A percentile compares a stretch with the other conserved stretches of the same genome.
Conservation (phyloP, 2,797 vertebrate genomes). For the Falco cherrug region DNA sequence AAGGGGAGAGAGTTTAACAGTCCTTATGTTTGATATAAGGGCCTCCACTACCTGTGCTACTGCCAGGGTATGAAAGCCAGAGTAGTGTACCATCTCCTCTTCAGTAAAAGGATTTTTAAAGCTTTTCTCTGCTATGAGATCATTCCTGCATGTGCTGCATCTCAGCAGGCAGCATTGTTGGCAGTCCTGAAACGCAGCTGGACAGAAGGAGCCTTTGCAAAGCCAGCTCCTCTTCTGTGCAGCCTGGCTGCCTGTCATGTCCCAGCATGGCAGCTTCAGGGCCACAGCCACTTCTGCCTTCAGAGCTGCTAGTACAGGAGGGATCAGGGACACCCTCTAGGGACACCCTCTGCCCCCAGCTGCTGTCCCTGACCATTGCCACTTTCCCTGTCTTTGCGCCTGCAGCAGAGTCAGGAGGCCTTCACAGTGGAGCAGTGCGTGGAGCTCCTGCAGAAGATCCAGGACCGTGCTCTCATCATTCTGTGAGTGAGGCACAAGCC, state of each 20-base stretch:
- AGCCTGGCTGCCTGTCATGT: background rate
- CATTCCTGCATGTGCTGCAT: conserved; percentile 23
- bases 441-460: conserved; percentile 71
- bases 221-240: background rate
- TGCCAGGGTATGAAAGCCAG: background rate
- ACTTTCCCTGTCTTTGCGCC: background rate
- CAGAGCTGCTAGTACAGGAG: background rate
- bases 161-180: conserved; percentile 19
- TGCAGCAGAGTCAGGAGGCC: conserved; percentile 46
- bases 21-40: background rate
- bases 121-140: conserved; percentile 45
- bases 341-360: background rate
- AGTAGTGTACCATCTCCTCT: background rate
- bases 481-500: conserved; percentile 76
- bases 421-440: conserved; percentile 71
- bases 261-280: background rate
- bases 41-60: background rate
- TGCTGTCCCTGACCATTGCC: background rate
- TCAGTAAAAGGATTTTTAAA: conserved; percentile 28
- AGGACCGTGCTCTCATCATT: conserved; percentile 79
- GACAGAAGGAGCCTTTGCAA: conserved; percentile 8
- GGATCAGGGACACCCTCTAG: background rate
- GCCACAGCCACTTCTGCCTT: background rate
- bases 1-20: background rate
- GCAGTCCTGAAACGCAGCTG: conserved; percentile 40